These are phyloP conservation scores for Ptycholaimellus sp. DNA, from an alignment of 2,888 invertebrate genomes.

Conservation along the genomic window DNA sequence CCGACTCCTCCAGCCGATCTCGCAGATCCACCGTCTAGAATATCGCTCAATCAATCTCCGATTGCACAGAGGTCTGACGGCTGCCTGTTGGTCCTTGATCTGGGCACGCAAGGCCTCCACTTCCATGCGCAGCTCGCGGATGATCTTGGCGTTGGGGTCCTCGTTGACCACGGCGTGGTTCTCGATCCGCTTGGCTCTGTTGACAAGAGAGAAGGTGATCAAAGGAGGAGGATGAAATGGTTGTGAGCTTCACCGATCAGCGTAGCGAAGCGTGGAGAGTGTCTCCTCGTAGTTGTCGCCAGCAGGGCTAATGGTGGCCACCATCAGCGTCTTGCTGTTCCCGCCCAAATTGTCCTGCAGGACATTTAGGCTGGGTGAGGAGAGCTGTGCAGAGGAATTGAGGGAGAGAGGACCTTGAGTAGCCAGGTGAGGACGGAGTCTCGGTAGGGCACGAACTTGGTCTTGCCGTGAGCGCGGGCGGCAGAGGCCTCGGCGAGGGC, in stretches of 20 bases:
- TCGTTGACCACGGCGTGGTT: slow-evolving; percentile 97
- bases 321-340: slow-evolving; percentile 95
- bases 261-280: slow-evolving; percentile 69
- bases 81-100: slow-evolving; percentile 38
- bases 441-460: slow-evolving; percentile 79
- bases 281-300: slow-evolving; percentile 97
- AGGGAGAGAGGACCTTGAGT: slow-evolving; percentile 71
- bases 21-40: slow-evolving; percentile 30
- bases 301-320: slow-evolving; percentile 87
- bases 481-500: slow-evolving; percentile 65
- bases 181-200: slow-evolving; percentile 80
- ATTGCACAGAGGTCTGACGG: too few relatives aligned
- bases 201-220: slow-evolving; percentile 20
- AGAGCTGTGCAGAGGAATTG: too few relatives aligned
- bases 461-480: slow-evolving; percentile 26
- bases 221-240: slow-evolving; percentile 1
- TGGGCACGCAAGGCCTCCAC: slow-evolving; percentile 77
- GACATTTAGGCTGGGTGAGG: slow-evolving; percentile 7
- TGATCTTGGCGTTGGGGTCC: slow-evolving; percentile 91
- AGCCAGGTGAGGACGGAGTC: slow-evolving; percentile 90
- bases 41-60: not conserved
- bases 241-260: slow-evolving; percentile 37
- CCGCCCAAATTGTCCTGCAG: slow-evolving; percentile 64
- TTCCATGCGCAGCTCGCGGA: slow-evolving; percentile 75
- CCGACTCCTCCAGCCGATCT: slow-evolving; percentile 45